Percentiles rank a stretch among this genome's conserved stretches.
phyloP scores from a whole-genome alignment of 2,888 invertebrate species.

The Drosophila austrosaltans region DNA sequence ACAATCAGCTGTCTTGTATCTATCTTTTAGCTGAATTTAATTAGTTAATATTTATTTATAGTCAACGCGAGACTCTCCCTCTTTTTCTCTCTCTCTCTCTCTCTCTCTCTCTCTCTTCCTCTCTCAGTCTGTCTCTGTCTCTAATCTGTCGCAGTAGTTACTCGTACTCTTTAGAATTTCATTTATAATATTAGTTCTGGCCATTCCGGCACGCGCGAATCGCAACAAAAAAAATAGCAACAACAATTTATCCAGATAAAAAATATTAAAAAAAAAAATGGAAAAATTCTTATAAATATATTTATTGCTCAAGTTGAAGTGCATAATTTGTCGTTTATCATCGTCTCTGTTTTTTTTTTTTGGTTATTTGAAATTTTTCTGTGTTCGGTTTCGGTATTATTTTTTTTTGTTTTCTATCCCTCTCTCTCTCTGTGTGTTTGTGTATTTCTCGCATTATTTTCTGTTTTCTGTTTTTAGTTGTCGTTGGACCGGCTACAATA shows the following conservation, averaged over 20 bases:
- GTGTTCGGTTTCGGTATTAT: slow-evolving; percentile 36
- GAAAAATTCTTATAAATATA: slow-evolving; percentile 48
- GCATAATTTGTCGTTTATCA: slow-evolving; percentile 52
- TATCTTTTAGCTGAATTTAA: slow-evolving; percentile 57
- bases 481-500: slow-evolving; percentile 48
- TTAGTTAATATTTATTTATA: slow-evolving; percentile 78
- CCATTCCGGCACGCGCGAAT: slow-evolving; percentile 10
- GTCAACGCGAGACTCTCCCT: slow-evolving; percentile 50
- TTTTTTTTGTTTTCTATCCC: slow-evolving; percentile 28
- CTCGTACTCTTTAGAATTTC: slow-evolving; percentile 21
- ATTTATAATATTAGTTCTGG: slow-evolving; percentile 16
- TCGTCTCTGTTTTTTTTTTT: slow-evolving; percentile 29
- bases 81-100: slow-evolving; percentile 1
- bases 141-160: slow-evolving; percentile 6
- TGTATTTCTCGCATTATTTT: slow-evolving; percentile 22
- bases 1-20: slow-evolving; percentile 24
- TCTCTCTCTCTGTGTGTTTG: slow-evolving; percentile 24
- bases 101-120: slow-evolving; percentile 5
- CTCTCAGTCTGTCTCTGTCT: slow-evolving; percentile 18
- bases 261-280: slow-evolving; percentile 35
- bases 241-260: slow-evolving; percentile 42
- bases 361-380: slow-evolving; percentile 6
- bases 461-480: slow-evolving; percentile 46
- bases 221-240: slow-evolving; percentile 24
- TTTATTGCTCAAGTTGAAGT: slow-evolving; percentile 53